phyloP scores from a whole-genome alignment of 2,113 vertebrate genomes.

The Marmota flaviventris region DNA sequence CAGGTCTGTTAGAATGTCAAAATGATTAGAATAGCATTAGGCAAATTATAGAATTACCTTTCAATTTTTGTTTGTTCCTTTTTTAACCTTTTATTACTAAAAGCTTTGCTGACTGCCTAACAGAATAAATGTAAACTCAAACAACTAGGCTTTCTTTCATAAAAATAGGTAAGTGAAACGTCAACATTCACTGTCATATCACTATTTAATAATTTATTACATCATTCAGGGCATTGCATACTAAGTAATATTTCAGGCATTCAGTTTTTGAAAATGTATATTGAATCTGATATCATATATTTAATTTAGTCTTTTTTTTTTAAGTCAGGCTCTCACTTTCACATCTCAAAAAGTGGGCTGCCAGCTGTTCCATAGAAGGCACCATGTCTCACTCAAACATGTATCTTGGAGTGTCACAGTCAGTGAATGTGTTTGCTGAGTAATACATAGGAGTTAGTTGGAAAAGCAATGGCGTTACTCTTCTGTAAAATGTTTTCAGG shows the following conservation, averaged over 20 bases:
- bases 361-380: background rate
- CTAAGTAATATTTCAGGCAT: background rate
- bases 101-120: slow-evolving; percentile 40
- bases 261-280: slow-evolving; percentile 37
- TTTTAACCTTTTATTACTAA: slow-evolving; percentile 49
- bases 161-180: slow-evolving; percentile 40
- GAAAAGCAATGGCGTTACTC: background rate
- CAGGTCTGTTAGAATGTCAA: background rate
- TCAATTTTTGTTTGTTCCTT: background rate
- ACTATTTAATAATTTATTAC: slow-evolving; percentile 62
- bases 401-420: background rate
- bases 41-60: background rate
- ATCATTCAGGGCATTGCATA: slow-evolving; percentile 17
- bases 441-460: background rate
- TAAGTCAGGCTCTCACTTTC: background rate
- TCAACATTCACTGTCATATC: slow-evolving; percentile 34
- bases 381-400: background rate
- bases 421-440: background rate
- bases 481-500: background rate
- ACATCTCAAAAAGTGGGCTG: background rate
- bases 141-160: background rate
- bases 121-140: slow-evolving; percentile 5
- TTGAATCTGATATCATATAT: background rate
- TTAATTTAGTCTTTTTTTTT: background rate
- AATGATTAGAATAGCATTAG: slow-evolving; percentile 6